Conservation (phyloP, 2,888 invertebrate genomes). For the Thymelicus acteon region DNA sequence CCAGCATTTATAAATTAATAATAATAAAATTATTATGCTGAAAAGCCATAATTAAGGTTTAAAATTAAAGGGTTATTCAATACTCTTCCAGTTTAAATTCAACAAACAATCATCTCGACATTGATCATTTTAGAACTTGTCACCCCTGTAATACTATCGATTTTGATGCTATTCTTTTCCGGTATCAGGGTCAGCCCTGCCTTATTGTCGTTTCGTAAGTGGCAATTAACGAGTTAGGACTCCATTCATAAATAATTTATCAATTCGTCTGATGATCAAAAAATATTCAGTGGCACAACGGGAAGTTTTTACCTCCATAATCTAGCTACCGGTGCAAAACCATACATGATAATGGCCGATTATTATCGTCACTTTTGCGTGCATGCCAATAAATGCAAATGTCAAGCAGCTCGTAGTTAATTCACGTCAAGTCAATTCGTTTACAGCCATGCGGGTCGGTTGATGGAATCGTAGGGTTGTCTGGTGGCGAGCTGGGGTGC, state of each 20-base stretch:
- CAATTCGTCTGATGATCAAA: background rate
- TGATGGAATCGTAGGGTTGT: slow-evolving; percentile 89
- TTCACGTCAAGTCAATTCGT: slow-evolving; percentile 16
- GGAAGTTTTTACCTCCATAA: background rate
- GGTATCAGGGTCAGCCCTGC: background rate
- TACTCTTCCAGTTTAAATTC: background rate
- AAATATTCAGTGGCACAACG: background rate
- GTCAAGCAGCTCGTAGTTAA: background rate
- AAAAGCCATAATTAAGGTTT: background rate
- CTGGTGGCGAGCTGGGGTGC: slow-evolving; percentile 86
- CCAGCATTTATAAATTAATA: background rate
- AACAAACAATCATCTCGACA: background rate
- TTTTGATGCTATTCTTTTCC: background rate
- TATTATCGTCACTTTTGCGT: background rate
- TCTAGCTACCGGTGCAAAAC: background rate
- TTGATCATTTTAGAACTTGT: background rate
- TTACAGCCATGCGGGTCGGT: slow-evolving; percentile 89
- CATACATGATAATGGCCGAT: background rate
- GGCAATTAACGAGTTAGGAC: background rate
- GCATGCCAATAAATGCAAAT: background rate
- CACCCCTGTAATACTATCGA: background rate
- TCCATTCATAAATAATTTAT: background rate
- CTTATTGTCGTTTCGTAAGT: background rate
- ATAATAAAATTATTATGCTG: background rate
- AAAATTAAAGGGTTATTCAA: background rate